Percentiles rank a stretch among this genome's conserved stretches.
phyloP scores from a whole-genome alignment of 2,888 invertebrate species.

The Oeneis ivallda region DNA sequence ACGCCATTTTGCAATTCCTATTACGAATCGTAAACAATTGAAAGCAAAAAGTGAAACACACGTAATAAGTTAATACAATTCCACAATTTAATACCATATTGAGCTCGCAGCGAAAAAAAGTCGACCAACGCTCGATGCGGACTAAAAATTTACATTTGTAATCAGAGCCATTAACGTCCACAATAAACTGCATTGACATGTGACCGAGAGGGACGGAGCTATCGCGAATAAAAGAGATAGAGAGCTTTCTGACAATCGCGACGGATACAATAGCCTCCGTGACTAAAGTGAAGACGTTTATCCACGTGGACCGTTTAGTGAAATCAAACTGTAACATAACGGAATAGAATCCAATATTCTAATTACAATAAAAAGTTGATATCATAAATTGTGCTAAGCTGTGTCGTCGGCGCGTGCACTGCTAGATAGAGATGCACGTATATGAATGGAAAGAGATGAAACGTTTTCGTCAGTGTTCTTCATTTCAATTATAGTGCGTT shows the following conservation, averaged over 20 bases:
- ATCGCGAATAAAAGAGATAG: conserved; percentile 58
- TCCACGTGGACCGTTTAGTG: conserved; percentile 36
- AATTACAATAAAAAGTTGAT: conserved; percentile 28
- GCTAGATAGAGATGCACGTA: conserved; percentile 58
- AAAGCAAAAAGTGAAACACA: conserved; percentile 32
- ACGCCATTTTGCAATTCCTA: conserved; percentile 21
- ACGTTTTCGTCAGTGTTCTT: conserved; percentile 48
- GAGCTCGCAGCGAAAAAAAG: conserved; percentile 68
- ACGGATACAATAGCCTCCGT: conserved; percentile 72
- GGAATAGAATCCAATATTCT: conserved; percentile 39
- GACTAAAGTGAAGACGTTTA: conserved; percentile 41
- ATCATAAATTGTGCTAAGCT: conserved; percentile 33
- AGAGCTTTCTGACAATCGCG: conserved; percentile 58
- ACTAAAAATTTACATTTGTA: conserved; percentile 81
- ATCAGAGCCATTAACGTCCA: conserved; percentile 79
- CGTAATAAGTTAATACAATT: conserved; percentile 53
- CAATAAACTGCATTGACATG: conserved; percentile 81
- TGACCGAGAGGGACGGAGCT: conserved; percentile 61
- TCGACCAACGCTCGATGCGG: conserved; percentile 74
- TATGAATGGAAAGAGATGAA: conserved; percentile 51
- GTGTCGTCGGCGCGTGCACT: conserved; percentile 63
- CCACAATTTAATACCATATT: conserved; percentile 75
- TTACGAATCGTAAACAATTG: conserved; percentile 27
- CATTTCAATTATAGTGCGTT: conserved; percentile 74
- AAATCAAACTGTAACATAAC: conserved; percentile 43